Percentiles rank a stretch among this genome's conserved stretches.
phyloP scores from a whole-genome alignment of 2,797 vertebrate species.

The Pseudomugil tenellus region DNA sequence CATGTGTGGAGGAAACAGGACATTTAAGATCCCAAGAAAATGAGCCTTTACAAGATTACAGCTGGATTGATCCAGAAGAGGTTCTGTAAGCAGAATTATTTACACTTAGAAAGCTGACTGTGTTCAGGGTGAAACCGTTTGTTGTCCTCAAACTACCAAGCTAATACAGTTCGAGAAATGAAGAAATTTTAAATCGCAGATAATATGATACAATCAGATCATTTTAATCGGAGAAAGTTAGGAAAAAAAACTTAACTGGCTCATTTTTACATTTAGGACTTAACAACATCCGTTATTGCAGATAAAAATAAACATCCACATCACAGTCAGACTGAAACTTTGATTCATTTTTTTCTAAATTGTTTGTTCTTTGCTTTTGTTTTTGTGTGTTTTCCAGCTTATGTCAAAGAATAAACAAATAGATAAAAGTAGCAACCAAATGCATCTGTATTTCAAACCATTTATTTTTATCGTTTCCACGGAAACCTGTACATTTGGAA shows the following conservation, averaged over 20 bases:
- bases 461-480: constrained; percentile 65
- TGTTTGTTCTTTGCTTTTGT: too few relatives aligned
- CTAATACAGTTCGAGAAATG: neutral
- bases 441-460: constrained; percentile 48
- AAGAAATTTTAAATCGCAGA: neutral
- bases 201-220: neutral
- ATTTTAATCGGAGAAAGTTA: neutral
- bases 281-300: too few relatives aligned
- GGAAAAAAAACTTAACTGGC: neutral
- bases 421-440: constrained; percentile 50
- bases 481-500: constrained; percentile 55
- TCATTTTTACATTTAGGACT: too few relatives aligned
- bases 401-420: neutral
- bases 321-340: neutral
- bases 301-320: too few relatives aligned
- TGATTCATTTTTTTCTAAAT: neutral
- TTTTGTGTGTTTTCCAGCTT: too few relatives aligned
- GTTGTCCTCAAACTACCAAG: neutral
- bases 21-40: neutral
- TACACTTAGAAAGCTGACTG: neutral
- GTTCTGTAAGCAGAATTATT: neutral
- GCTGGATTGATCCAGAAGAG: neutral
- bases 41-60: neutral
- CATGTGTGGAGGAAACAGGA: neutral
- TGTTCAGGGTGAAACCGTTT: neutral